Conservation (phyloP, 2,113 vertebrate species). For the Callocephalon fimbriatum region DNA sequence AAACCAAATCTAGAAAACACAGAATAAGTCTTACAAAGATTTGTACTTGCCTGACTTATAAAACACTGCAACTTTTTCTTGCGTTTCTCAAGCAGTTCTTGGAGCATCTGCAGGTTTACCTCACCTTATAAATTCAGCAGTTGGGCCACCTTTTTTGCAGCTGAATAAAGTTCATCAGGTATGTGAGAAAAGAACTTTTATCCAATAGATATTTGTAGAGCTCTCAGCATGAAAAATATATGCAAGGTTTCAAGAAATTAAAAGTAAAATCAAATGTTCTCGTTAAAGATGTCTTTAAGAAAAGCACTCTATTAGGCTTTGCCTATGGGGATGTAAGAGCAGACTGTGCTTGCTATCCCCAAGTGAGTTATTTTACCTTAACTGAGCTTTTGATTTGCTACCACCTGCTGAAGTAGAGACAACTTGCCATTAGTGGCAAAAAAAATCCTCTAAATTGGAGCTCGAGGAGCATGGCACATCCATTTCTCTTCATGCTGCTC, state of each 20-base stretch:
- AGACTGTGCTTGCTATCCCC: not conserved
- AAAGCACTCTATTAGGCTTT: not conserved
- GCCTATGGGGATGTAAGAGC: not conserved
- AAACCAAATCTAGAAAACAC: not conserved
- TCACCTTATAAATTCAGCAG: conserved; percentile 86
- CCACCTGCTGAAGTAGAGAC: not conserved
- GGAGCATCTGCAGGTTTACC: conserved; percentile 82
- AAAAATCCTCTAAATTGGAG: not conserved
- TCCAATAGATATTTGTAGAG: not conserved
- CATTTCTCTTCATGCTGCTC: not conserved
- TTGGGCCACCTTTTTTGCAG: conserved; percentile 88
- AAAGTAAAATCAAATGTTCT: not conserved
- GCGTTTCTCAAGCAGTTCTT: conserved; percentile 80
- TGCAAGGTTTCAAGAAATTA: not conserved
- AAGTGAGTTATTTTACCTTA: not conserved
- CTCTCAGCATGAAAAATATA: not conserved
- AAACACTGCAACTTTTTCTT: not conserved
- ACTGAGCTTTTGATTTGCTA: not conserved
- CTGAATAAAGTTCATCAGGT: conserved; percentile 94
- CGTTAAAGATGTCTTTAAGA: not conserved
- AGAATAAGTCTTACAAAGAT: not conserved
- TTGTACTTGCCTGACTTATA: not conserved
- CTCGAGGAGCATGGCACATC: rapidly evolving
- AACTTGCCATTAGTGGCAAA: not conserved
- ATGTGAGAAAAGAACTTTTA: not conserved